A percentile compares a stretch with the other conserved stretches of the same genome.
Conservation (phyloP, 2,113 vertebrate species). For the Zingel zingel region DNA sequence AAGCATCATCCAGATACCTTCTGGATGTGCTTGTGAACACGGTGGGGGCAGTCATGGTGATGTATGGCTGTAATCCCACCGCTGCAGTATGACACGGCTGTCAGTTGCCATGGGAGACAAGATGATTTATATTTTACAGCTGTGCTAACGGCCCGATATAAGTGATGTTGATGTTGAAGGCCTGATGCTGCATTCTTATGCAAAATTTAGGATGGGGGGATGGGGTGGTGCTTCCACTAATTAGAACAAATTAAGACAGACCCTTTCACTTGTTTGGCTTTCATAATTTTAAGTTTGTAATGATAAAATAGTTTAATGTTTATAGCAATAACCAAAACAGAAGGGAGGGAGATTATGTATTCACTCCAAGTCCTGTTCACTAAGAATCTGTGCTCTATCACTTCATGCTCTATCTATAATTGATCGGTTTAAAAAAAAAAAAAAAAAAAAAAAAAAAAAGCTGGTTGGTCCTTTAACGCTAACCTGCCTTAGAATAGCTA, state of each 20-base stretch:
- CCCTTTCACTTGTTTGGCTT: background rate
- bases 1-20: slow-evolving; percentile 45
- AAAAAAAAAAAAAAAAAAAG: background rate
- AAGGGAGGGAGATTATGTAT: background rate
- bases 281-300: background rate
- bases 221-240: slow-evolving; percentile 9
- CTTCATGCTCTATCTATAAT: slow-evolving; percentile 32
- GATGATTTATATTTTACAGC: slow-evolving; percentile 75
- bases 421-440: slow-evolving; percentile 15
- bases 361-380: background rate
- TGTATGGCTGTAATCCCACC: slow-evolving; percentile 71
- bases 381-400: background rate
- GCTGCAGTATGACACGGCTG: slow-evolving; percentile 58
- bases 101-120: slow-evolving; percentile 79
- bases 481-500: slow-evolving; percentile 5
- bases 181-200: slow-evolving; percentile 12
- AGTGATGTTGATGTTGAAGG: slow-evolving; percentile 60
- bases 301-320: background rate
- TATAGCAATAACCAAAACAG: background rate
- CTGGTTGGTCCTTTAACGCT: slow-evolving; percentile 23
- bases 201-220: background rate
- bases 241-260: slow-evolving; percentile 1
- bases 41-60: slow-evolving; percentile 70
- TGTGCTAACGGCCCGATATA: slow-evolving; percentile 54
- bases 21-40: slow-evolving; percentile 69